A percentile compares a stretch with the other conserved stretches of the same genome.
Evolutionary conservation across 2,113 vertebrate genomes (phyloP).

Genomic region (Talpa occidentalis): DNA sequence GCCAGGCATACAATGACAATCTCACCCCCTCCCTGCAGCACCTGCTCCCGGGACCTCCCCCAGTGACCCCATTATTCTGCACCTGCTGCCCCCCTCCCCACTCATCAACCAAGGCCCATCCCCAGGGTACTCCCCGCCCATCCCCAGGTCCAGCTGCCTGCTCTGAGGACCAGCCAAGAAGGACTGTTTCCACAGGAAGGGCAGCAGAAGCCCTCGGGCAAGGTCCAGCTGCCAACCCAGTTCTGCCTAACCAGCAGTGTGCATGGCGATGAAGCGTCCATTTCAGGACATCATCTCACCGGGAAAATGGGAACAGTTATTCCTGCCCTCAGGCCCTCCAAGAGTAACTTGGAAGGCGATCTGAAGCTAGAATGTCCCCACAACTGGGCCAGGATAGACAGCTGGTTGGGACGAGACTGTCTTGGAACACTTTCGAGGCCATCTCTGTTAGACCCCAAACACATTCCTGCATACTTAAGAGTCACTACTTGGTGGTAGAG

Average conservation of each 20-base stretch:
- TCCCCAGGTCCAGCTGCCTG: conserved; percentile 64
- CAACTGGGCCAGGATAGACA: background rate
- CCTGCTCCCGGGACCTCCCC: conserved; percentile 66
- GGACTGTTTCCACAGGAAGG: background rate
- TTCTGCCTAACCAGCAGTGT: background rate
- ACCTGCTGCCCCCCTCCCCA: conserved; percentile 11
- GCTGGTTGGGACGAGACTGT: background rate
- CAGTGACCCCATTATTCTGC: conserved; percentile 49
- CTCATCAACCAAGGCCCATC: background rate
- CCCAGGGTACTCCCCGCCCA: background rate
- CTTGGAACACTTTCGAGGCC: background rate
- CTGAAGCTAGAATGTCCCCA: background rate
- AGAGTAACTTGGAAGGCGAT: background rate
- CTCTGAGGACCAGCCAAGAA: conserved; percentile 33
- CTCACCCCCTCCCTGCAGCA: conserved; percentile 49
- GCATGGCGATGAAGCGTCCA: background rate
- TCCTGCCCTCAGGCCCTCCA: background rate
- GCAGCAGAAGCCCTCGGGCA: background rate
- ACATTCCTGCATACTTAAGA: background rate
- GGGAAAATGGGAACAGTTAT: conserved; percentile 13
- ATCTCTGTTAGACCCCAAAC: background rate
- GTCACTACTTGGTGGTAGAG: background rate
- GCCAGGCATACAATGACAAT: conserved; percentile 36
- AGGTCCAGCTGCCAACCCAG: background rate
- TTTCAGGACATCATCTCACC: background rate